Evolutionary conservation across 2,888 invertebrate genomes (phyloP).

Genomic region (Syrphus vitripennis): DNA sequence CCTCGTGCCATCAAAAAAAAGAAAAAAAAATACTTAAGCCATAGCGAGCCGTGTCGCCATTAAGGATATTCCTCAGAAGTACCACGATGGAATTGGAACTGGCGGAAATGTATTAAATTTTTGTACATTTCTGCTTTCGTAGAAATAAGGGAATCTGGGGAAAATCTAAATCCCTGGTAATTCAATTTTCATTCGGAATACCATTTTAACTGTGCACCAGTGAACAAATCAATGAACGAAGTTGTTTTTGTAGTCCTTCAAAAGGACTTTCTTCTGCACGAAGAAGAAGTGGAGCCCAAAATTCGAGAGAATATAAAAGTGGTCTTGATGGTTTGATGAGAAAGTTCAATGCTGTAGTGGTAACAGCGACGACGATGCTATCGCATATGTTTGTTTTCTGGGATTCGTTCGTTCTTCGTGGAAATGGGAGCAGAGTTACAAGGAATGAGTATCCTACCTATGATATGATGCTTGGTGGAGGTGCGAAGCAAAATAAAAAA

Average conservation of each 20-base stretch:
- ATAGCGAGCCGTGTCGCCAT: constrained; percentile 19
- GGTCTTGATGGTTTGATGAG: constrained; percentile 28
- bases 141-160: neutral
- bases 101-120: constrained; percentile 27
- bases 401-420: constrained; percentile 21
- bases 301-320: constrained; percentile 21
- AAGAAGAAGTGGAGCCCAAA: neutral
- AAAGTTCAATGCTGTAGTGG: neutral
- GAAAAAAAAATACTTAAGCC: neutral
- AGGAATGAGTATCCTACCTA: neutral
- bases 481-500: neutral
- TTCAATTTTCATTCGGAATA: constrained; percentile 65
- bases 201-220: constrained; percentile 30
- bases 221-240: neutral
- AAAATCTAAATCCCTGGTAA: constrained; percentile 56
- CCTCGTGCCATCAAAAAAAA: neutral
- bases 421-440: neutral
- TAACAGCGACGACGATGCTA: constrained; percentile 22
- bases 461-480: neutral
- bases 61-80: constrained; percentile 8
- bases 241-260: neutral
- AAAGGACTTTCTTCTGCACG: neutral
- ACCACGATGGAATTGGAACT: neutral
- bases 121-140: neutral
- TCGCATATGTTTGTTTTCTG: constrained; percentile 56